Evolutionary conservation across 2,113 vertebrate species (phyloP).

Genomic region (Corythaeola cristata): DNA sequence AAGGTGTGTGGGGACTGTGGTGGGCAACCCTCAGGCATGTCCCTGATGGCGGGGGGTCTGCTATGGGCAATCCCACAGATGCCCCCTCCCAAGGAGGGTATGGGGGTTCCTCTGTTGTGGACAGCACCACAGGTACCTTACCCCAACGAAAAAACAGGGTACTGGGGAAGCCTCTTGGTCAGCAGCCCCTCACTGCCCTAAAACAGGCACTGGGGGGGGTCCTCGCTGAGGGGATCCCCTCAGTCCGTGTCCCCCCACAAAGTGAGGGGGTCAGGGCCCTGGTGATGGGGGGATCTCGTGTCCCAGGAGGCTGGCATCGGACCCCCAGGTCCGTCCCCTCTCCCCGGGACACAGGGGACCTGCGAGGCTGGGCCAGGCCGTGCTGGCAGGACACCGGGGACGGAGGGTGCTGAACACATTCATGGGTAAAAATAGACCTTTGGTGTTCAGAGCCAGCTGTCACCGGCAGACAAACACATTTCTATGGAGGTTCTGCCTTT

Average conservation of each 20-base stretch:
- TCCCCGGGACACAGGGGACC: accelerated
- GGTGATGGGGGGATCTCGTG: neutral
- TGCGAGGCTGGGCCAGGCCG: accelerated
- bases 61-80: neutral
- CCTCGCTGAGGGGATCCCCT: neutral
- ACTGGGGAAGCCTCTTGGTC: accelerated
- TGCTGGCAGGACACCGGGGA: neutral
- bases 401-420: neutral
- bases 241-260: neutral
- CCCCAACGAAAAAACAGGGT: neutral
- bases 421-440: neutral
- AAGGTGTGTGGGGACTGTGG: no score
- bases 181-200: neutral
- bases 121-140: neutral
- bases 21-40: no score
- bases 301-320: neutral
- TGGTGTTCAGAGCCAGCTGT: neutral
- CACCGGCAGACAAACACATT: neutral
- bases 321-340: neutral
- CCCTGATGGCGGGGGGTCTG: no score
- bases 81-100: no score
- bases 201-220: neutral
- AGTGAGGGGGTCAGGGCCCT: accelerated
- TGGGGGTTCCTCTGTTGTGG: no score
- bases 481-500: neutral